Percentiles rank a stretch among this genome's conserved stretches.
phyloP scores from a whole-genome alignment of 2,113 vertebrate genomes.

The Butorides virescens region DNA sequence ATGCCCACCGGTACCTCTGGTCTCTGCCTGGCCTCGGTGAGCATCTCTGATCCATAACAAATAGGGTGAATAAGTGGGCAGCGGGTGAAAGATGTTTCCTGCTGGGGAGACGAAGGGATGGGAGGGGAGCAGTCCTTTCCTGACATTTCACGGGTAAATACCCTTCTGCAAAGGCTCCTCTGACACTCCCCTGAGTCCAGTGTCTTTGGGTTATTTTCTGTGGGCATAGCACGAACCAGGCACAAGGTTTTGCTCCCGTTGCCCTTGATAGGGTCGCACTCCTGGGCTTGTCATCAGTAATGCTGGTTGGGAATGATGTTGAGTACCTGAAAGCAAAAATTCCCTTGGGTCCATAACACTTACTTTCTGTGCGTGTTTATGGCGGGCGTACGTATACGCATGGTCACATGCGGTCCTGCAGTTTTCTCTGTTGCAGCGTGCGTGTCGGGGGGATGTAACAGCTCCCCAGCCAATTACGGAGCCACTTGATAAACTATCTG shows the following conservation, averaged over 20 bases:
- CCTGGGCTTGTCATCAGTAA: neutral
- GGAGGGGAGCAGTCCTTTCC: neutral
- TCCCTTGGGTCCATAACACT: neutral
- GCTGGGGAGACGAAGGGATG: neutral
- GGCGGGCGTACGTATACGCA: rapidly evolving
- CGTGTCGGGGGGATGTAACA: rapidly evolving
- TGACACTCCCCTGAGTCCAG: neutral
- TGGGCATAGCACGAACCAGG: neutral
- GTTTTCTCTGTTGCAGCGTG: neutral
- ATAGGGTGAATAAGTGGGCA: neutral
- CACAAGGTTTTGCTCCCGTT: neutral
- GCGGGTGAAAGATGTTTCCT: neutral
- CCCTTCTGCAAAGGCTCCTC: neutral
- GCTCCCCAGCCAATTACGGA: neutral
- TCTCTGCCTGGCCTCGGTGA: neutral
- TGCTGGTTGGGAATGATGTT: rapidly evolving
- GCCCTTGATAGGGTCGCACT: neutral
- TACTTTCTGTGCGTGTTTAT: neutral
- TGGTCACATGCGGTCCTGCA: neutral
- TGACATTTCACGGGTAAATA: neutral
- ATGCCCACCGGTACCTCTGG: neutral
- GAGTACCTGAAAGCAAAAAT: neutral
- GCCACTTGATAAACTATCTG: neutral
- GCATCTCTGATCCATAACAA: neutral
- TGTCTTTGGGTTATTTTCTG: neutral